Conservation (phyloP, 2,797 vertebrate genomes). For the Myotis planiceps region DNA sequence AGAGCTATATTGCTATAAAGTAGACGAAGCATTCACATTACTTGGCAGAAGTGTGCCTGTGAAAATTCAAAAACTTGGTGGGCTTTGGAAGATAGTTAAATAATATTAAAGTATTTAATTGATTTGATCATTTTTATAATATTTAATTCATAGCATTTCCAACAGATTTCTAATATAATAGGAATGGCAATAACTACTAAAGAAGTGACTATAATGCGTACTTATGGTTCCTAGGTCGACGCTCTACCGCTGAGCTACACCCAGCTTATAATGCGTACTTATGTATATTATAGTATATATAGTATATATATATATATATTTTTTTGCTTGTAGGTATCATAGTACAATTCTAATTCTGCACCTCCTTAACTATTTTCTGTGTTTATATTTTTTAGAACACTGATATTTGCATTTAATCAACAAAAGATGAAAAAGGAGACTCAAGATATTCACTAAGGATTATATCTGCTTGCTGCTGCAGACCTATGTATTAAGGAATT, state of each 20-base stretch:
- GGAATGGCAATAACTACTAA: background rate
- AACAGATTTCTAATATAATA: background rate
- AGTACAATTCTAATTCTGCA: slow-evolving; percentile 36
- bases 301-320: no score
- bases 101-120: background rate
- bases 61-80: background rate
- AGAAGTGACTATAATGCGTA: background rate
- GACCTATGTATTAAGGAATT: slow-evolving; percentile 66
- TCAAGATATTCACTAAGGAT: slow-evolving; percentile 69
- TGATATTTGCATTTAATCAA: slow-evolving; percentile 68
- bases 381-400: slow-evolving; percentile 68
- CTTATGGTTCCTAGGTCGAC: no score
- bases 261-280: background rate
- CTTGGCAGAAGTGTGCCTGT: background rate
- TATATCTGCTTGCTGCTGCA: slow-evolving; percentile 55
- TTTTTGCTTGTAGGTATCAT: background rate
- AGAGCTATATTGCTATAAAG: background rate
- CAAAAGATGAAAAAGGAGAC: slow-evolving; percentile 78
- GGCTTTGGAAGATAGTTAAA: background rate
- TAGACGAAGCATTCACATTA: background rate
- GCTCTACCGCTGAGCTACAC: no score
- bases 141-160: background rate
- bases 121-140: background rate
- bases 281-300: background rate
- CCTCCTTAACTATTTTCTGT: slow-evolving; percentile 46